A percentile compares a stretch with the other conserved stretches of the same genome.
Conservation (phyloP, 2,113 vertebrate species). For the Caracal caracal region DNA sequence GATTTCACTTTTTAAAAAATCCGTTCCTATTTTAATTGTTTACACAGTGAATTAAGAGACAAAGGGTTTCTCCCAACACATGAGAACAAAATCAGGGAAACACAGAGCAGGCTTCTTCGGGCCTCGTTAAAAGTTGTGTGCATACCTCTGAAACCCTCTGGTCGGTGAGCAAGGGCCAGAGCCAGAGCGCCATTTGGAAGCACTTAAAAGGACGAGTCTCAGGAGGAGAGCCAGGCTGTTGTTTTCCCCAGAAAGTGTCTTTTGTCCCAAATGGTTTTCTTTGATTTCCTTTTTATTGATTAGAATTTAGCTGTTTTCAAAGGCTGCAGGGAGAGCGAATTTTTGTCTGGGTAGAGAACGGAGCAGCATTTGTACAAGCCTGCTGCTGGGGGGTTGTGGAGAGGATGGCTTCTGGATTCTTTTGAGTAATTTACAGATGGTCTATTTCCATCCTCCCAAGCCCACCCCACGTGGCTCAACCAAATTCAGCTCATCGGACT, state of each 20-base stretch:
- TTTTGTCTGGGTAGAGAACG: background rate
- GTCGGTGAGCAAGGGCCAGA: background rate
- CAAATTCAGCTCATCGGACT: slow-evolving; percentile 28
- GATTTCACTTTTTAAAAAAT: background rate
- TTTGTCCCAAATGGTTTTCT: slow-evolving; percentile 60
- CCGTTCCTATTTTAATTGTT: background rate
- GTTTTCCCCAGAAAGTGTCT: slow-evolving; percentile 44
- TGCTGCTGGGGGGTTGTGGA: background rate
- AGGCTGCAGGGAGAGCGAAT: background rate
- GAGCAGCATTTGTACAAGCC: background rate
- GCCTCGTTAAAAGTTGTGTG: background rate
- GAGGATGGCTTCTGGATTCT: background rate
- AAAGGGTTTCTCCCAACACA: background rate
- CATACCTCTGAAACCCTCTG: background rate
- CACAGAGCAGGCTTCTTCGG: background rate
- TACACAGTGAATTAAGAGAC: slow-evolving; percentile 20
- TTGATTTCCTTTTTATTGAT: slow-evolving; percentile 67
- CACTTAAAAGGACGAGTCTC: background rate
- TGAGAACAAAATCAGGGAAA: background rate
- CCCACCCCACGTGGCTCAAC: background rate
- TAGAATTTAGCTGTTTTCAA: slow-evolving; percentile 18
- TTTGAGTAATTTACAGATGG: slow-evolving; percentile 49
- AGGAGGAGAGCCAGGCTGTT: background rate
- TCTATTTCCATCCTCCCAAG: slow-evolving; percentile 51
- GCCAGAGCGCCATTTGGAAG: background rate